Percentiles rank a stretch among this genome's conserved stretches.
Conservation (phyloP, 1,140 invertebrate genomes). For the Tribolium madens region DNA sequence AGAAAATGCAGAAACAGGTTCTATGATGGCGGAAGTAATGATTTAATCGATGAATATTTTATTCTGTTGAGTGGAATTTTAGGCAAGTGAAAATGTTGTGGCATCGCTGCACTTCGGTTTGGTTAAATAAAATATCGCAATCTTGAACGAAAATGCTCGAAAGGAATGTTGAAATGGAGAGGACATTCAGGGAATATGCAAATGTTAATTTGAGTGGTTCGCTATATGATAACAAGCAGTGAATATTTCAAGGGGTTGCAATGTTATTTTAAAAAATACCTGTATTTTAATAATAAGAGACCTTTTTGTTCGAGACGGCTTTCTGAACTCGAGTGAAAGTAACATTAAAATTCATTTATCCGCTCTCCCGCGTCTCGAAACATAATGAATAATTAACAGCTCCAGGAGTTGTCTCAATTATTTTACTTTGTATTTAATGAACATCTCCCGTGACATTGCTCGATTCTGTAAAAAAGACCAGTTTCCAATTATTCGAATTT, state of each 20-base stretch:
- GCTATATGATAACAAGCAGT: not conserved
- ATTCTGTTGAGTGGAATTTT: not conserved
- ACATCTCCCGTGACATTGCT: constrained; percentile 14
- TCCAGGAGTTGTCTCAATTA: constrained; percentile 32
- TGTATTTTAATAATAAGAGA: not conserved
- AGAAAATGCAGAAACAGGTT: not conserved
- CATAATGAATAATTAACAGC: constrained; percentile 34
- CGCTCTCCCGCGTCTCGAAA: constrained; percentile 35
- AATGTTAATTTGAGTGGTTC: not conserved
- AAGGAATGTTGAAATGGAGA: not conserved
- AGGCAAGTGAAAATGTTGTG: not conserved
- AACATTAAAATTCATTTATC: constrained; percentile 33
- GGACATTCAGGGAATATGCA: too few relatives aligned
- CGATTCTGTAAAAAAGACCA: not conserved
- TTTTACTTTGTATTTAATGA: constrained; percentile 30
- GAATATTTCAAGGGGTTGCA: not conserved
- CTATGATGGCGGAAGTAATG: not conserved
- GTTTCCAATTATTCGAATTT: not conserved
- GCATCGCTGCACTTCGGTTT: not conserved
- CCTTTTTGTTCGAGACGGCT: constrained; percentile 30
- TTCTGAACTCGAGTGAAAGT: constrained; percentile 26
- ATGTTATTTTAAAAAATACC: not conserved
- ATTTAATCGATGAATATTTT: not conserved
- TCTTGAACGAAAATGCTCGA: too few relatives aligned
- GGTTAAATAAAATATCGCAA: not conserved